Evolutionary conservation across 2,888 invertebrate species (phyloP).

Genomic region (Pharmacophagus antenor): DNA sequence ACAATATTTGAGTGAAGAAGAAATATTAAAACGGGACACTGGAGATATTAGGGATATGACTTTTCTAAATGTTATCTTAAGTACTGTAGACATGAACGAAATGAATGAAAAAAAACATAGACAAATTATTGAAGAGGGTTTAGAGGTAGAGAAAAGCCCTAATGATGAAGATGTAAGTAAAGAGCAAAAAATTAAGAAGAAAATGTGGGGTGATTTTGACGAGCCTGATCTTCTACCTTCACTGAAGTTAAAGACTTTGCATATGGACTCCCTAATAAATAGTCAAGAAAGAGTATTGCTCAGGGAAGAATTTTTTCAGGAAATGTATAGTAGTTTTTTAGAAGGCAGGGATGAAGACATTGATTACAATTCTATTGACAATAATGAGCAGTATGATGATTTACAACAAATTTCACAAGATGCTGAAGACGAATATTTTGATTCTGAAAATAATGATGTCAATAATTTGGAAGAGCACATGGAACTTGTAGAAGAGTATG

Average conservation of each 20-base stretch:
- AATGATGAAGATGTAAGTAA: conserved; percentile 42
- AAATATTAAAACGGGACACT: conserved; percentile 84
- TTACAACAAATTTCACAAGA: conserved; percentile 85
- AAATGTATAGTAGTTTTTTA: conserved; percentile 92
- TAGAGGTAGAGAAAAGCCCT: conserved; percentile 50
- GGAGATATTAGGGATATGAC: conserved; percentile 80
- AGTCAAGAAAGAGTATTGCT: conserved; percentile 84
- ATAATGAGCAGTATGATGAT: conserved; percentile 90
- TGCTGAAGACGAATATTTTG: conserved; percentile 95
- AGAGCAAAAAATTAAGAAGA: conserved; percentile 35
- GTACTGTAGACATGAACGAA: conserved; percentile 88
- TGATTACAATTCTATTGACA: conserved; percentile 91
- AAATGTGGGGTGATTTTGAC: conserved; percentile 78
- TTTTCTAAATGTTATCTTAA: conserved; percentile 89
- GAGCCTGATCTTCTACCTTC: conserved; percentile 57
- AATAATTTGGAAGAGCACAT: conserved; percentile 66
- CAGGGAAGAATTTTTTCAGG: conserved; percentile 89
- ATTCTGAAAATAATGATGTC: conserved; percentile 87
- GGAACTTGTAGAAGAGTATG: conserved; percentile 62
- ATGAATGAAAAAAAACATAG: conserved; percentile 82
- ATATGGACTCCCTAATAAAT: conserved; percentile 66
- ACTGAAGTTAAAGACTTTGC: conserved; percentile 49
- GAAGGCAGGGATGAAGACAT: conserved; percentile 90
- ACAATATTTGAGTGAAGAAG: conserved; percentile 89
- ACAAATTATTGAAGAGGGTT: conserved; percentile 82